Base-by-base conservation (phyloP, 2,797 vertebrate genomes). In the Ptychobarbus kaznakovi region DNA sequence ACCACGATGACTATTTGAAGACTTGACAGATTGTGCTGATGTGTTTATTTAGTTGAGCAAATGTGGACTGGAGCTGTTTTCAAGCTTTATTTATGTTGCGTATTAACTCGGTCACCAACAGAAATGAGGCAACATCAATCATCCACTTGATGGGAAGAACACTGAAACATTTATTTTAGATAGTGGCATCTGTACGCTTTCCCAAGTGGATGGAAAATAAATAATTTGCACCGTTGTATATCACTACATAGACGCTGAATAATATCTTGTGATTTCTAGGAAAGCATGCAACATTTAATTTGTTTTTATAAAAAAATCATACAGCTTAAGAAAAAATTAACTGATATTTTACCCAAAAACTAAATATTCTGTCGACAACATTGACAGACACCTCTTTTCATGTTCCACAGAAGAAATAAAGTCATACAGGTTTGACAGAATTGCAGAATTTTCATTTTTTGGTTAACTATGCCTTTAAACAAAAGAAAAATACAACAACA, bases 1-100 rank as follows among this genome's bases (percentile, higher is more conserved):
- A 81, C 85, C 84, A 87, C 84, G 81, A 87, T 83, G 87, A 90
- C 88, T 92, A 92, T 91, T 92, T 92, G 88, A 90, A 86, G 90
- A 91, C 86, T 87, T 90, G 90, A 92, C 92, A 92, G 90, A 91
- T 90, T 91, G 91, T 88, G 90, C 88, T 90, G 88, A 91, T 91
- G 90, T 90, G 89, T 92, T 91, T 92, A 92, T 92, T 89, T 89
- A 89, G 85, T 90, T 85, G 86, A 88, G 87, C 87, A 88, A 89
- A 91, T 87, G 86, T 90, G 87, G 88, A 87, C 80, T 87, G 88
- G 88, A 87, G 83, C 88, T 84, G 89, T 88, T 91, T 89, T 86
- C 88, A 89, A 88, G 90, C 85, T 88, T 91, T 92, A 91, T 90
- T 91, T 90, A 86, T 89, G 89, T 90, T 81, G 86, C 89, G 84